Base-by-base conservation (phyloP, 2,888 invertebrate genomes). In the Leucoptera coffeella region DNA sequence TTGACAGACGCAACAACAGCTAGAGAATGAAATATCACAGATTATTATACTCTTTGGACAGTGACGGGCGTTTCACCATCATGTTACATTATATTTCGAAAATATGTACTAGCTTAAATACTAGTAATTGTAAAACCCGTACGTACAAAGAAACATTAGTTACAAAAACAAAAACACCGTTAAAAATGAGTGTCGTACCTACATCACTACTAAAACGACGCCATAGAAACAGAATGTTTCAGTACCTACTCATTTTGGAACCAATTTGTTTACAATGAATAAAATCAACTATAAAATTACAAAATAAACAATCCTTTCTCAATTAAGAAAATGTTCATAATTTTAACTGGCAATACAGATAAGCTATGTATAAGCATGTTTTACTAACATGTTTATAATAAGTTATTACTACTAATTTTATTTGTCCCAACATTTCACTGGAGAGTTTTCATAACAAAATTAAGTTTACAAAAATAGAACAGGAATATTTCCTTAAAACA, bases 291-390 rank as follows among this genome's bases (percentile, higher is more conserved):
- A n/a, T n/a, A n/a, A n/a, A n/a, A 26, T 22, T 15, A 26, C 59
- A 45, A 53, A 52, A 55, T 60, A 61, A 61, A 57, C 65, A 65
- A 60, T n/a, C n/a, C n/a, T n/a, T n/a, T n/a, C n/a, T n/a, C n/a
- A n/a, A n/a, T n/a, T n/a, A 61, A 64, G 64, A 69, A 69, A 69
- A 67, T 67, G 65, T 67, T 65, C 64, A 67, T 62, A 65, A 61
- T 61, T 65, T 64, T 69, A 69, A 67, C 65, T 69, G 69, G 69
- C 69, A 69, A 69, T 67, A 67, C 69, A 69, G 69, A 69, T 64
- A 57, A 30, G 30, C 53, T 54, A 57, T 61, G 57, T 57, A 54
- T 58, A 26, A 61, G 56, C 58, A 54, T 58, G 14, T 7, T 57
- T 47, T 44, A 38, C 42, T 33, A 43, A 50, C 45, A 44, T 47